phyloP scores from a whole-genome alignment of 30 jellyfish, hydroid and myxozoan genomes.

The Phacellophora camtschatica region DNA sequence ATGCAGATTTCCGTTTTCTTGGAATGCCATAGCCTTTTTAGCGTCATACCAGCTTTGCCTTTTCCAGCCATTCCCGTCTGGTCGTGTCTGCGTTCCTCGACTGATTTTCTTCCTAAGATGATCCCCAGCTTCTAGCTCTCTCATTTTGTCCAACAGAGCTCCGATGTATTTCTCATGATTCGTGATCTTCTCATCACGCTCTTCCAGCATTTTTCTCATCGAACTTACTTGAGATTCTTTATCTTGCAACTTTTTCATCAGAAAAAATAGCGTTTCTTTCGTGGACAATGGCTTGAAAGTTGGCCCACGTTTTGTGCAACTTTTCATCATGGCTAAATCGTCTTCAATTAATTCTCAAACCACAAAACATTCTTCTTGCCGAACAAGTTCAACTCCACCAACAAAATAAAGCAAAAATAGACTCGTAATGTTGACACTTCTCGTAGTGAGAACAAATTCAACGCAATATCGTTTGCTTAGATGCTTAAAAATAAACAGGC shows the following conservation, averaged over 20 bases:
- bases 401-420: background rate
- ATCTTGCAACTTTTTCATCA: conserved; percentile 68
- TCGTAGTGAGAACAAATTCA: too few species aligned
- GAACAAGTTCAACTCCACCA: background rate
- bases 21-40: conserved; percentile 11
- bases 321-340: conserved; percentile 37
- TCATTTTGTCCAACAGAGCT: conserved; percentile 66
- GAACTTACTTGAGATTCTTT: conserved; percentile 74
- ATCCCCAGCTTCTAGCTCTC: conserved; percentile 55
- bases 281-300: conserved; percentile 68
- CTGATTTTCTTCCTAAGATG: conserved; percentile 25
- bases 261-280: conserved; percentile 66
- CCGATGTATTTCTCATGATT: conserved; percentile 71
- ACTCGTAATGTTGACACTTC: too few species aligned
- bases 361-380: background rate
- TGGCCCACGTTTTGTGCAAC: conserved; percentile 70
- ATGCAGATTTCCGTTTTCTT: conserved; percentile 12
- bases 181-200: conserved; percentile 66
- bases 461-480: too few species aligned
- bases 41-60: conserved; percentile 76
- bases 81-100: conserved; percentile 66
- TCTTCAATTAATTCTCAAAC: background rate
- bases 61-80: conserved; percentile 47
- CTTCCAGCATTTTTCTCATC: conserved; percentile 62
- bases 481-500: too few species aligned